These are phyloP conservation scores for Oplegnathus fasciatus DNA, from an alignment of 2,113 vertebrate genomes.

Conservation along the genomic window DNA sequence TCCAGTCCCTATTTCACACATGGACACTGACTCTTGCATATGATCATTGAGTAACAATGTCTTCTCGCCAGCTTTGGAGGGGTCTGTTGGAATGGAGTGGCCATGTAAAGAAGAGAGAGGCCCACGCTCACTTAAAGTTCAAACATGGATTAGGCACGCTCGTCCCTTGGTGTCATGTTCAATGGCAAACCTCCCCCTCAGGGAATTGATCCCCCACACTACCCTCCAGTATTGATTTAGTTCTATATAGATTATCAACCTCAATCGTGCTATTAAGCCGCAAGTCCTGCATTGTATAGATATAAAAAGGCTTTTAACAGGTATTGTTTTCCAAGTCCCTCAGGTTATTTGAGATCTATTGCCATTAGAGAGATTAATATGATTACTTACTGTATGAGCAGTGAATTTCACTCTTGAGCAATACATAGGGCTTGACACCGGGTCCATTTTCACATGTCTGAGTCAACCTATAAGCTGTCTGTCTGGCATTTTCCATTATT, in stretches of 20 bases:
- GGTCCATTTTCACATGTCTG: conserved; percentile 41
- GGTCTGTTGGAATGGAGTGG: conserved; percentile 54
- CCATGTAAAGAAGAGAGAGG: conserved; percentile 71
- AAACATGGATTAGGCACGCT: conserved; percentile 82
- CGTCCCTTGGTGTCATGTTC: conserved; percentile 81
- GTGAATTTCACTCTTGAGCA: conserved; percentile 38
- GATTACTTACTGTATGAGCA: conserved; percentile 57
- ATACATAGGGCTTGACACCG: background rate
- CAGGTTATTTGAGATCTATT: conserved; percentile 69
- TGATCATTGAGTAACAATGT: conserved; percentile 49
- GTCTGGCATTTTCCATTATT: conserved; percentile 33
- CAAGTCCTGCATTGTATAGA: conserved; percentile 41
- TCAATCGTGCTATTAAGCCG: conserved; percentile 60
- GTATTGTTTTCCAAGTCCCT: conserved; percentile 67
- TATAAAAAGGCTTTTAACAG: conserved; percentile 58
- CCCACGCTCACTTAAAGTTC: conserved; percentile 79
- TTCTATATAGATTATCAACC: conserved; percentile 73
- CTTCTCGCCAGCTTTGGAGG: conserved; percentile 37
- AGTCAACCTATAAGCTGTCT: conserved; percentile 18
- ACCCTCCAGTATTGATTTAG: conserved; percentile 74
- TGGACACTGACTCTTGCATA: conserved; percentile 28
- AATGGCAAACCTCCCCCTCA: conserved; percentile 63
- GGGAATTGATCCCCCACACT: conserved; percentile 74
- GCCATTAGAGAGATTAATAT: conserved; percentile 64
- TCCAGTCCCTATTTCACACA: conserved; percentile 33